Conservation (phyloP, 2,113 vertebrate species). For the Otis tarda region DNA sequence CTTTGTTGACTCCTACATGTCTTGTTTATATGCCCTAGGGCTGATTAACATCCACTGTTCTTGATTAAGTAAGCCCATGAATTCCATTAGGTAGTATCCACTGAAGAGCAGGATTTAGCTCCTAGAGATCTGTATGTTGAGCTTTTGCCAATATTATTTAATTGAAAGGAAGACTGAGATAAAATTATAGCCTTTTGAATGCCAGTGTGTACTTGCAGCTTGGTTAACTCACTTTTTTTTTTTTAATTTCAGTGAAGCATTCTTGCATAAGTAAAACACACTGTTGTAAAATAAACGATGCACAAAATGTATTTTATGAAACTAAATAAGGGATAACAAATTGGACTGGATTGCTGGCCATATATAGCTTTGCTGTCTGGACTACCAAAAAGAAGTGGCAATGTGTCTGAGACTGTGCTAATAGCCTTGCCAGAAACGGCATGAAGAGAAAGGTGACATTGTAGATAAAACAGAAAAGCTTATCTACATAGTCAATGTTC, state of each 20-base stretch:
- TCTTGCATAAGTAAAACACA: not conserved
- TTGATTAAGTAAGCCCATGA: not conserved
- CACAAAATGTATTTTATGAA: not conserved
- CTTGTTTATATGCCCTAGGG: not conserved
- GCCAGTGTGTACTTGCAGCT: not conserved
- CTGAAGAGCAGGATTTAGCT: not conserved
- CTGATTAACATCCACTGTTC: not conserved
- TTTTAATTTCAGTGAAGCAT: conserved; percentile 1
- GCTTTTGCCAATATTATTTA: not conserved
- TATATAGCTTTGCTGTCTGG: not conserved
- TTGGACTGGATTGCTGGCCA: not conserved
- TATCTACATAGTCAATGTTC: not conserved
- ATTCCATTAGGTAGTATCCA: not conserved
- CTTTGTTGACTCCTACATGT: not conserved
- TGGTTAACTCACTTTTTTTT: not conserved
- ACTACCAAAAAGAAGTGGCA: not conserved
- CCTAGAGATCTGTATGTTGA: not conserved
- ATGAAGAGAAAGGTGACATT: not conserved
- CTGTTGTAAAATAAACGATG: not conserved
- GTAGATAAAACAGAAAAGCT: not conserved
- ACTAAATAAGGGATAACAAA: not conserved
- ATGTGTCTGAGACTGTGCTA: not conserved
- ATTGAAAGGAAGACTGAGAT: not conserved
- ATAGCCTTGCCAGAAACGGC: not conserved
- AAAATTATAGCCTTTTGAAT: not conserved